Evolutionary conservation across 2,113 vertebrate genomes (phyloP).

Genomic region (Pampusana beccarii): DNA sequence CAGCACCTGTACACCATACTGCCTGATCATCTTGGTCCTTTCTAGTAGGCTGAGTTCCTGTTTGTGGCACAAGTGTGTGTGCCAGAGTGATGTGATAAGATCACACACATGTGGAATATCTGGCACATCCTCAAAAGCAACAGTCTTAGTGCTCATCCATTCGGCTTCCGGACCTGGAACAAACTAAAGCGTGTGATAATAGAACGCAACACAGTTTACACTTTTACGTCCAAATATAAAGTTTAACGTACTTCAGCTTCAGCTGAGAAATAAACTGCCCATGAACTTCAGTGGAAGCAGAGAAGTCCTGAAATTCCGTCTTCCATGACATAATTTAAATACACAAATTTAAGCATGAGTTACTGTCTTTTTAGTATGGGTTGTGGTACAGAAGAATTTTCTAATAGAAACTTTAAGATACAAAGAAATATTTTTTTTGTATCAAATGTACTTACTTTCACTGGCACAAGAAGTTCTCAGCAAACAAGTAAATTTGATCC

Average conservation of each 20-base stretch:
- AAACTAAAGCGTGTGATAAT: neutral
- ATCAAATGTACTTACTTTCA: neutral
- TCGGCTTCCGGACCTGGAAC: neutral
- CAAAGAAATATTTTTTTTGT: neutral
- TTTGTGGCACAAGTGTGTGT: neutral
- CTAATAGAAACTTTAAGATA: neutral
- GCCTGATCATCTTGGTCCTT: neutral
- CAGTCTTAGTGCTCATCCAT: neutral
- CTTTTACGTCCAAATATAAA: neutral
- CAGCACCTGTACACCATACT: neutral
- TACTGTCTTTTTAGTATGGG: neutral
- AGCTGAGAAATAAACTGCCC: neutral
- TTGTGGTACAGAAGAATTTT: neutral
- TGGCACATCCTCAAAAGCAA: neutral
- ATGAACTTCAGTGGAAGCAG: neutral
- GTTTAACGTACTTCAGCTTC: neutral
- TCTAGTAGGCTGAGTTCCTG: rapidly evolving
- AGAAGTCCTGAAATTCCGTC: neutral
- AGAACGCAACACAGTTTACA: neutral
- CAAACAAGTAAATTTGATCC: neutral
- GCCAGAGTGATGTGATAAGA: neutral
- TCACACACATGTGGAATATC: neutral
- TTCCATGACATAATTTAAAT: neutral
- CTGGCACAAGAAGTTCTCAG: neutral
- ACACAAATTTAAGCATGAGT: neutral